Base-by-base conservation (phyloP, 2,113 vertebrate species). In the Megaptera novaeangliae region DNA sequence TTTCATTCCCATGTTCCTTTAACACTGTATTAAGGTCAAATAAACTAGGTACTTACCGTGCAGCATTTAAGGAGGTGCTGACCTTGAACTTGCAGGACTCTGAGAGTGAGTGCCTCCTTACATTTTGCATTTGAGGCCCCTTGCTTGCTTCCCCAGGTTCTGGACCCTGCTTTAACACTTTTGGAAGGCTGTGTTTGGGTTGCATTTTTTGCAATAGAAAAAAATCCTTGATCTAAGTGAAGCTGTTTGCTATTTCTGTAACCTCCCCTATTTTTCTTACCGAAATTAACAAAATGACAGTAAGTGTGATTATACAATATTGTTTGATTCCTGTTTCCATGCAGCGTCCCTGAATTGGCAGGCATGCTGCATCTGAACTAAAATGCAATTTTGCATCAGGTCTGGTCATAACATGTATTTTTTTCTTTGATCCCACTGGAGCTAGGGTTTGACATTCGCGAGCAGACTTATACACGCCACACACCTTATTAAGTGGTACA, bases 381-480 rank as follows among this genome's bases (percentile, higher is more conserved):
- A 91, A 86, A 96, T 78, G 69, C 14, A 89, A 0, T 57, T 85
- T 87, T 92, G 52, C 5, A 8, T 95, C 78, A 5, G 39, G 61
- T 97, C 94, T 97, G 86, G 92, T 88, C 74, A 77, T 84, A 96
- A 88, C 94, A 95, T 80, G 72, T 82, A 81, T 15, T 96, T 87
- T 86, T 91, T 91, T 8, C 96, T 96, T 91, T 97, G 93, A 98
- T 98, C 95, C 80, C 34, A 23, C 71, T 39, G 49, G 61, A 94
- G 95, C 94, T 75, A 29, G 75, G 88, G 72, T 86, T 95, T 95
- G 93, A 92, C 77, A 5, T 98, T 97, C 64, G 46, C 94, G 97
- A 94, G 83, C 94, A 77, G 71, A 88, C 69, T 49, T 17, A 52
- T 1, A 90, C 88, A 85, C 46, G 74, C 92, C 57, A n/a, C 68